Evolutionary conservation across 2,797 vertebrate genomes (phyloP).

Genomic region (Anisognathus igniventris): DNA sequence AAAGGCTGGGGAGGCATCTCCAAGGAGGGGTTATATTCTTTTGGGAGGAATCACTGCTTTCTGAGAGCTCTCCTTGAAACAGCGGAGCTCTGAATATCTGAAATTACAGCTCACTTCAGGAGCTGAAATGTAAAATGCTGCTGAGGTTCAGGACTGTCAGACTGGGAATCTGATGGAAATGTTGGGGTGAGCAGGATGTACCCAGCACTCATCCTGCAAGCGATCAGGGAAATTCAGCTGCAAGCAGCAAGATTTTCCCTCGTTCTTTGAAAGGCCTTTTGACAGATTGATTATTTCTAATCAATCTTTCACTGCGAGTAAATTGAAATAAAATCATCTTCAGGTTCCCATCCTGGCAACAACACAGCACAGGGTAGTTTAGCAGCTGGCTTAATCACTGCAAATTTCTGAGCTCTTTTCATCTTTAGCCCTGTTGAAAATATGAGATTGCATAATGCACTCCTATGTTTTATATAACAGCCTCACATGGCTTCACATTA

Average conservation of each 20-base stretch:
- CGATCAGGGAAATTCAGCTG: not conserved
- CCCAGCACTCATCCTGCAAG: not conserved
- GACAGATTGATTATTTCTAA: not conserved
- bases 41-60: not conserved
- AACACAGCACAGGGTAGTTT: not conserved
- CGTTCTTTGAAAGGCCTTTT: not conserved
- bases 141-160: not conserved
- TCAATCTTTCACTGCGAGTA: not conserved
- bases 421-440: conserved; percentile 20
- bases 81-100: not conserved
- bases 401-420: conserved; percentile 7
- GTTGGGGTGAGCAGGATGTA: not conserved
- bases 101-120: not conserved
- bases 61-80: not conserved
- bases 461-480: conserved; percentile 7
- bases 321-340: not conserved
- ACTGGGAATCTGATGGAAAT: not conserved
- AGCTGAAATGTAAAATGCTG: not conserved
- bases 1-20: not conserved
- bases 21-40: not conserved
- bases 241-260: not conserved
- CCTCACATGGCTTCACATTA: conserved; percentile 17
- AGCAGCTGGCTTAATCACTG: not conserved
- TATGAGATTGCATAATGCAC: conserved; percentile 1
- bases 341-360: not conserved